phyloP scores from a whole-genome alignment of 2,888 invertebrate genomes.

The Lysandra coridon region DNA sequence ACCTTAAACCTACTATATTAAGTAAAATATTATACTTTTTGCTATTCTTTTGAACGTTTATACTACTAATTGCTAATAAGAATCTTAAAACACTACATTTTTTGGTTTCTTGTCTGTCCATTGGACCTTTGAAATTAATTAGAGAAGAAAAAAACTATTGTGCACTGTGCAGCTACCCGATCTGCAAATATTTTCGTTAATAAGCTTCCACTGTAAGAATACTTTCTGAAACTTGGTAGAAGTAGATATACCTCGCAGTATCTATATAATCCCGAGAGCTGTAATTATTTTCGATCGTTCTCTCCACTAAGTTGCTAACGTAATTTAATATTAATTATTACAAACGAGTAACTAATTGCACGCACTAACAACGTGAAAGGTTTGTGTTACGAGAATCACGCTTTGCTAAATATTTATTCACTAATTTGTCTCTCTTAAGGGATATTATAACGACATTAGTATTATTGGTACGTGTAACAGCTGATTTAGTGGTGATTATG shows the following conservation, averaged over 20 bases:
- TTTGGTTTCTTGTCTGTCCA: no score
- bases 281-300: constrained; percentile 29
- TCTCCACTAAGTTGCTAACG: constrained; percentile 22
- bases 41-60: no score
- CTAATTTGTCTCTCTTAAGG: constrained; percentile 3
- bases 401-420: constrained; percentile 20
- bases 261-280: neutral
- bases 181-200: no score
- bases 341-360: constrained; percentile 30
- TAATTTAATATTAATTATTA: constrained; percentile 32
- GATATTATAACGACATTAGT: constrained; percentile 12
- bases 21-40: no score
- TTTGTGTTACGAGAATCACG: constrained; percentile 19
- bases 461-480: neutral
- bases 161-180: no score
- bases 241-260: neutral
- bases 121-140: no score
- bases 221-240: neutral
- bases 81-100: no score
- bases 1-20: no score
- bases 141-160: no score
- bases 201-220: neutral
- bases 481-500: neutral
- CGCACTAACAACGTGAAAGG: constrained; percentile 22
- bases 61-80: no score